A percentile compares a stretch with the other conserved stretches of the same genome.
Evolutionary conservation across 2,797 vertebrate species (phyloP).

Genomic region (Carcharodon carcharias): DNA sequence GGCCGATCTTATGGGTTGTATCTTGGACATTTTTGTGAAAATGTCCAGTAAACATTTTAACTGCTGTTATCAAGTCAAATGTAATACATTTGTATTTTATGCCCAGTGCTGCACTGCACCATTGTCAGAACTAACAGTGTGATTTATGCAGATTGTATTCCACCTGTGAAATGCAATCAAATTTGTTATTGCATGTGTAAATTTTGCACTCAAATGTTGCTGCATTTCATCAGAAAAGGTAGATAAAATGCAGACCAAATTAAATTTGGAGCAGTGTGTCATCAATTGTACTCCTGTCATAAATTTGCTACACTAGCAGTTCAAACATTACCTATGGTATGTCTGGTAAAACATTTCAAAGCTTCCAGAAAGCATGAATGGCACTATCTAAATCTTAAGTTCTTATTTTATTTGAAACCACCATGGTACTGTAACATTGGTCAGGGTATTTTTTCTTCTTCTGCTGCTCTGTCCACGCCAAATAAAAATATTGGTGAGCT

Average conservation of each 20-base stretch:
- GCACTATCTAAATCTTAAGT: neutral
- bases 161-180: neutral
- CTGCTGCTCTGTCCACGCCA: neutral
- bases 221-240: neutral
- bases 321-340: neutral
- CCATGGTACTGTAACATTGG: neutral
- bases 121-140: neutral
- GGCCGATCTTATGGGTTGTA: no score
- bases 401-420: neutral
- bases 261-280: neutral
- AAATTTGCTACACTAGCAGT: neutral
- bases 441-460: neutral
- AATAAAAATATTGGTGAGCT: neutral
- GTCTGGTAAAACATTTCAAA: neutral
- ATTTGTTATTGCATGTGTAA: neutral
- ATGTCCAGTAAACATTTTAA: no score
- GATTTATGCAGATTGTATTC: neutral
- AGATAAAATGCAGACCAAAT: neutral
- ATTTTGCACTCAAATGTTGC: neutral
- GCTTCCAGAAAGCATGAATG: neutral
- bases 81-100: neutral
- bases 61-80: neutral
- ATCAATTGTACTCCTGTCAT: neutral
- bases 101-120: neutral
- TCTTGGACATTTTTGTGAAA: no score